Evolutionary conservation across 92 coral and sea anemone genomes (phyloP).

Genomic region (Pocillopora meandrina): DNA sequence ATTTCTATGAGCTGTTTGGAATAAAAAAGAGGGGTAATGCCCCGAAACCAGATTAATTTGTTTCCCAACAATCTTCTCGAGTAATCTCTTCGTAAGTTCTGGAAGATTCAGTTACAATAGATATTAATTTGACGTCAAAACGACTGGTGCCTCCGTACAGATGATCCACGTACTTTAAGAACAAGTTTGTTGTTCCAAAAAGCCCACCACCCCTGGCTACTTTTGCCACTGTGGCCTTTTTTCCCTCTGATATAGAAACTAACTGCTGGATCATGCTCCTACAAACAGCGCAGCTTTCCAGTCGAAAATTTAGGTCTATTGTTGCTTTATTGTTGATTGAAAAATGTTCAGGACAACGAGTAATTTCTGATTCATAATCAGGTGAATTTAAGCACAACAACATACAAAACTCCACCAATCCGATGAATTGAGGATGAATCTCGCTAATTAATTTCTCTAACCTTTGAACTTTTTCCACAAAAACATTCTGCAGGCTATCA

Average conservation of each 20-base stretch:
- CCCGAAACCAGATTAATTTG: too few relatives aligned
- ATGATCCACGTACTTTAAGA: too few relatives aligned
- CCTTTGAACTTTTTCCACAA: conserved; percentile 8
- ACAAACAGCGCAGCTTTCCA: conserved; percentile 9
- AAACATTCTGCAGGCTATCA: conserved; percentile 9
- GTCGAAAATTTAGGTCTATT: not conserved
- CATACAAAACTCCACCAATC: conserved; percentile 24
- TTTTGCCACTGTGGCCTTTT: too few relatives aligned
- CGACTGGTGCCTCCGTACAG: too few relatives aligned
- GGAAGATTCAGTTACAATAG: too few relatives aligned
- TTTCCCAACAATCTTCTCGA: fast-evolving
- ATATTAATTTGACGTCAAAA: too few relatives aligned
- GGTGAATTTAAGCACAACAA: not conserved
- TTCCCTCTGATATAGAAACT: not conserved
- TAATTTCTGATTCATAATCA: not conserved
- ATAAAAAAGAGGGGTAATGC: too few relatives aligned
- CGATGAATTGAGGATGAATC: conserved; percentile 17
- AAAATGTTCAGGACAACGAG: conserved; percentile 10
- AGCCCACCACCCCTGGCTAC: too few relatives aligned
- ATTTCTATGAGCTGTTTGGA: too few relatives aligned
- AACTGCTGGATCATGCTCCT: not conserved
- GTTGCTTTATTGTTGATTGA: not conserved
- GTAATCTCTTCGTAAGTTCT: too few relatives aligned
- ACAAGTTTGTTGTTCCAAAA: too few relatives aligned
- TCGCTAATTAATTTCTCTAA: not conserved